These are phyloP conservation scores for Aldabrachelys gigantea DNA, from an alignment of 2,113 vertebrate genomes.

Conservation along the genomic window DNA sequence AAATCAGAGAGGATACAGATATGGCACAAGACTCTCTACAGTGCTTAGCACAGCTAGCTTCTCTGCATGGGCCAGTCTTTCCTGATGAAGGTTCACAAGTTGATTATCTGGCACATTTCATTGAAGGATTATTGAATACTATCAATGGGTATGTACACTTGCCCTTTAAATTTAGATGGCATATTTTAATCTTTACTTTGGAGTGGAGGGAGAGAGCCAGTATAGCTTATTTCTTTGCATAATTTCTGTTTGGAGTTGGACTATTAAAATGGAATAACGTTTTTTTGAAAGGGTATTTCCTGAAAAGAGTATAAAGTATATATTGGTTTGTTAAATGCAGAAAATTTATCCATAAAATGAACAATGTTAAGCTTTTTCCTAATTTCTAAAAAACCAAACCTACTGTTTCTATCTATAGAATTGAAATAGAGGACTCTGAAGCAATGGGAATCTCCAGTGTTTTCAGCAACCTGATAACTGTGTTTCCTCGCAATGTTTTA, in stretches of 20 bases:
- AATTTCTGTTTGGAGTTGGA: background rate
- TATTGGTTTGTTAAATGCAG: background rate
- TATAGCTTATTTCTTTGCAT: conserved; percentile 10
- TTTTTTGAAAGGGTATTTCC: background rate
- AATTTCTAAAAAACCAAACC: background rate
- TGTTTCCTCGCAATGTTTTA: conserved; percentile 92
- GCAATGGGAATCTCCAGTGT: conserved; percentile 97
- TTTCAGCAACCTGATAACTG: conserved; percentile 97
- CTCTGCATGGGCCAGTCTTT: conserved; percentile 95
- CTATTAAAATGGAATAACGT: background rate
- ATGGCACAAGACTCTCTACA: conserved; percentile 99
- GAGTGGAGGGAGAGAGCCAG: background rate
- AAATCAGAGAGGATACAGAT: conserved; percentile 98
- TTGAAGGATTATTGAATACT: conserved; percentile 97
- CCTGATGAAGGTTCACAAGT: conserved; percentile 96
- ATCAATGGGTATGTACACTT: conserved; percentile 94
- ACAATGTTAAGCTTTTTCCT: background rate
- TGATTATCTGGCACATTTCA: conserved; percentile 97
- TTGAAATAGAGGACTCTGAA: conserved; percentile 99
- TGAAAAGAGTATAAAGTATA: background rate
- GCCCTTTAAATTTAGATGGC: conserved; percentile 62
- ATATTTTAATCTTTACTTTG: conserved; percentile 42
- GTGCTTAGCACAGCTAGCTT: conserved; percentile 97
- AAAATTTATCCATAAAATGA: background rate
- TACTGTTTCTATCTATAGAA: conserved; percentile 80